Percentiles rank a stretch among this genome's conserved stretches.
Conservation (phyloP, 2,888 invertebrate genomes). For the Meteorus cinctellus region DNA sequence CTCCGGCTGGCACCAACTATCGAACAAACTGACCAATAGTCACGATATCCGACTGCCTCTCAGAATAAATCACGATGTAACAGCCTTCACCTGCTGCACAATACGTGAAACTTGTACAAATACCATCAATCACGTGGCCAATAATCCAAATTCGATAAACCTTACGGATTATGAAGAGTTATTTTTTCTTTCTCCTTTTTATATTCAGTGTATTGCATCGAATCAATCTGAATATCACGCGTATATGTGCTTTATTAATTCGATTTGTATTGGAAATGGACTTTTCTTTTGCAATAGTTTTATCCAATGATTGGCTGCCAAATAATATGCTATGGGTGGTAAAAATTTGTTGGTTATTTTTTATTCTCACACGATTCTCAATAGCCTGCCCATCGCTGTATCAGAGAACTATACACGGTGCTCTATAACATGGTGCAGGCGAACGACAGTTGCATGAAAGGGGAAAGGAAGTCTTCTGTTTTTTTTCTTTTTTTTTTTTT, state of each 20-base stretch:
- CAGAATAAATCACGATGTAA: constrained; percentile 19
- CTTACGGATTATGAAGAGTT: too few species aligned
- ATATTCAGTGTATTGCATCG: not conserved
- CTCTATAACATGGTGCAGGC: constrained; percentile 30
- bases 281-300: too few species aligned
- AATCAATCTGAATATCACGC: too few species aligned
- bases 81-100: constrained; percentile 52
- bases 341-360: not conserved
- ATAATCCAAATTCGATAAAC: not conserved
- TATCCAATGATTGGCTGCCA: too few species aligned
- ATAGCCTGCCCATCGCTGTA: not conserved
- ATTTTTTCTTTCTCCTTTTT: not conserved
- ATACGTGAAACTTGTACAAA: constrained; percentile 30
- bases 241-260: too few species aligned
- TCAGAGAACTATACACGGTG: not conserved
- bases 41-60: constrained; percentile 68
- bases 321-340: too few species aligned
- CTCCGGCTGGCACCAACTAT: constrained; percentile 73
- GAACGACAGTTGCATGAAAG: constrained; percentile 68
- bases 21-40: constrained; percentile 74
- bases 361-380: constrained; percentile 41
- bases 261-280: too few species aligned
- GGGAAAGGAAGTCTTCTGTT: constrained; percentile 51
- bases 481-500: constrained; percentile 35
- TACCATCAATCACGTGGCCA: constrained; percentile 16